Base-by-base conservation (phyloP, 1,140 invertebrate species). In the Rhagoletis pomonella region DNA sequence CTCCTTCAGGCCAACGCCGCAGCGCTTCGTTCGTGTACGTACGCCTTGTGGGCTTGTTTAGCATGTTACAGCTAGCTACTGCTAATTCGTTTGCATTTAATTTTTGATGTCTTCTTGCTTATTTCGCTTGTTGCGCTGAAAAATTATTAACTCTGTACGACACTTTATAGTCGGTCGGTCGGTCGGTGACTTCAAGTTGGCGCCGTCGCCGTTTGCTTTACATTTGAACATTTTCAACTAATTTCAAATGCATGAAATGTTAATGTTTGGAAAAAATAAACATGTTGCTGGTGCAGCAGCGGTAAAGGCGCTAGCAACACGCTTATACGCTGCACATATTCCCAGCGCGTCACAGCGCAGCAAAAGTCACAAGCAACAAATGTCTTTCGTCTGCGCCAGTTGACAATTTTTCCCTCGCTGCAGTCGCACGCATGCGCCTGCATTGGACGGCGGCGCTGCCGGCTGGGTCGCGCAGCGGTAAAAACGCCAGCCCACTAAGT, bases 401-500 rank as follows among this genome's bases (percentile, higher is more conserved):
- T 81, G 73, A 81, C 73, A 81, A 81, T 55, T 81, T 81, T 81
- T 81, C 73, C 44, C 73, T 81, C 14, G 73, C 47, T 81, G 69
- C 47, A 50, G 55, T 7, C 47, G 47, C 47, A 81, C 73, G 73
- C 73, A 81, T 81, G 73, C 73, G 73, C 1, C 29, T 29, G 2
- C 47, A 42, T 14, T 10, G 47, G 47, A 44, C 2, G 17, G n/a
- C 47, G 73, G n/a, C 73, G 6, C 19, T 55, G 47, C 10, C 73
- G 9, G 14, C 47, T 81, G 42, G 42, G 47, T 81, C 39, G 73
- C 73, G 47, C 73, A 81, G 73, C 73, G 50, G 73, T 42, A 81
- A 58, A 62, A 81, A 17, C 73, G n/a, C 55, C 73, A 81, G 47
- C 47, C 42, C 47, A 81, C 47, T 81, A 58, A 81, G 73, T 81